Conservation (phyloP, 1,140 invertebrate genomes). For the Scaptomyza pallida region DNA sequence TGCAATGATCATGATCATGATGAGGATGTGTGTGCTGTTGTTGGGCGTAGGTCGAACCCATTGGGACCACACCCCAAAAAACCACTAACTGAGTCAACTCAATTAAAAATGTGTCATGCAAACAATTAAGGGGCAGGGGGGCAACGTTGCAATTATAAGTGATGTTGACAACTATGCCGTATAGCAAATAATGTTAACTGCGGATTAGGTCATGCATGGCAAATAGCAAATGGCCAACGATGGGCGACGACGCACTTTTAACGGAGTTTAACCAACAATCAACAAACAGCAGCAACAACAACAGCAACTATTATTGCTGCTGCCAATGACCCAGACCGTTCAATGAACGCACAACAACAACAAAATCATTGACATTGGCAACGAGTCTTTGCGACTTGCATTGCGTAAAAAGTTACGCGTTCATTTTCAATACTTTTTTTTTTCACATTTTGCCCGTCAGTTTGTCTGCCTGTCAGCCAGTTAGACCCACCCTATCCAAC, state of each 20-base stretch:
- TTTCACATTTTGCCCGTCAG: too few relatives aligned
- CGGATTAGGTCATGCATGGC: slow-evolving; percentile 57
- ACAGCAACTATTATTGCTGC: slow-evolving; percentile 4
- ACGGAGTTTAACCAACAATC: slow-evolving; percentile 20
- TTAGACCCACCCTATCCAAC: not conserved
- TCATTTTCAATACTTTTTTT: too few relatives aligned
- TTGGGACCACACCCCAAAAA: too few relatives aligned
- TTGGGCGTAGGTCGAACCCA: slow-evolving; percentile 35
- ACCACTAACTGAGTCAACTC: slow-evolving; percentile 30
- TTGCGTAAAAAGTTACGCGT: slow-evolving; percentile 36
- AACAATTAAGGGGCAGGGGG: not conserved
- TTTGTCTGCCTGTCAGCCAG: too few relatives aligned
- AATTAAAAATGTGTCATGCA: slow-evolving; percentile 51
- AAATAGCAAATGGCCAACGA: slow-evolving; percentile 31
- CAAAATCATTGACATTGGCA: slow-evolving; percentile 45
- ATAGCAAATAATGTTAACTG: slow-evolving; percentile 46
- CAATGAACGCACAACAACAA: slow-evolving; percentile 28
- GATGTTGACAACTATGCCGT: slow-evolving; percentile 34
- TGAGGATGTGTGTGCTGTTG: slow-evolving; percentile 7
- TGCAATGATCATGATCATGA: slow-evolving; percentile 7
- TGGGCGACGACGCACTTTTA: too few relatives aligned
- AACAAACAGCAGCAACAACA: slow-evolving; percentile 11
- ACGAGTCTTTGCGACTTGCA: slow-evolving; percentile 9
- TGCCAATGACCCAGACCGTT: slow-evolving; percentile 38
- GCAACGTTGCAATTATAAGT: slow-evolving; percentile 29